These are phyloP conservation scores for Platycheirus rosarum DNA, from an alignment of 2,888 invertebrate genomes.

Conservation along the genomic window DNA sequence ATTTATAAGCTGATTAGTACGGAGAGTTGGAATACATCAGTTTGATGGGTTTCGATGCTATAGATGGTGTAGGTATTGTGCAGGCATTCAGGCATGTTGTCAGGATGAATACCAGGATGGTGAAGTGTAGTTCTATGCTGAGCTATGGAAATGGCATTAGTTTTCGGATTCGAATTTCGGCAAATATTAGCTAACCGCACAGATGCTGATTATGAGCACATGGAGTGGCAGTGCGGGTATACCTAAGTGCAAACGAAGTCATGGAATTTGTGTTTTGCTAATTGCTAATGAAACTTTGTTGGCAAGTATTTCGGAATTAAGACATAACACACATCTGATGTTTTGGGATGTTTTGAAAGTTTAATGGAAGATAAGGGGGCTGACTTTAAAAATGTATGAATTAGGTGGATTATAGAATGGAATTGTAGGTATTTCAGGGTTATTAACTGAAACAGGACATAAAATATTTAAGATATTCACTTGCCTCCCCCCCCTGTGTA, in stretches of 20 bases:
- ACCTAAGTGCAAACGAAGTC: constrained; percentile 36
- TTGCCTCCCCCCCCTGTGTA: too few relatives aligned
- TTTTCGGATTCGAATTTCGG: constrained; percentile 33
- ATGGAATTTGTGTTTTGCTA: constrained; percentile 38
- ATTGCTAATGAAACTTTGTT: constrained; percentile 35
- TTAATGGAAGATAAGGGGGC: background rate
- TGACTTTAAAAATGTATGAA: too few relatives aligned
- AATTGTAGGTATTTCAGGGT: too few relatives aligned
- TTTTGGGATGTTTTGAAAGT: background rate
- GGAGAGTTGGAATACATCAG: constrained; percentile 10
- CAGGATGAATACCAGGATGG: background rate
- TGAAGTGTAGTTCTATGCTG: background rate
- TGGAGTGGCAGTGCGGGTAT: too few relatives aligned
- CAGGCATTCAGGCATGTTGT: background rate
- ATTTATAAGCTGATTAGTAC: constrained; percentile 63
- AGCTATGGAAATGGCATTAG: constrained; percentile 20
- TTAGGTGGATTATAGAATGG: too few relatives aligned
- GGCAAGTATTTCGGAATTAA: constrained; percentile 25
- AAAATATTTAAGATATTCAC: too few relatives aligned
- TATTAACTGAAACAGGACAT: too few relatives aligned
- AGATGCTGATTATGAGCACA: constrained; percentile 27
- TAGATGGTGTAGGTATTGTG: too few relatives aligned
- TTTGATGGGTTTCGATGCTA: too few relatives aligned
- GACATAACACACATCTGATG: constrained; percentile 7
- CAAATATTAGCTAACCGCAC: constrained; percentile 30